phyloP scores from a whole-genome alignment of 2,797 vertebrate species.

The Oreochromis mossambicus region DNA sequence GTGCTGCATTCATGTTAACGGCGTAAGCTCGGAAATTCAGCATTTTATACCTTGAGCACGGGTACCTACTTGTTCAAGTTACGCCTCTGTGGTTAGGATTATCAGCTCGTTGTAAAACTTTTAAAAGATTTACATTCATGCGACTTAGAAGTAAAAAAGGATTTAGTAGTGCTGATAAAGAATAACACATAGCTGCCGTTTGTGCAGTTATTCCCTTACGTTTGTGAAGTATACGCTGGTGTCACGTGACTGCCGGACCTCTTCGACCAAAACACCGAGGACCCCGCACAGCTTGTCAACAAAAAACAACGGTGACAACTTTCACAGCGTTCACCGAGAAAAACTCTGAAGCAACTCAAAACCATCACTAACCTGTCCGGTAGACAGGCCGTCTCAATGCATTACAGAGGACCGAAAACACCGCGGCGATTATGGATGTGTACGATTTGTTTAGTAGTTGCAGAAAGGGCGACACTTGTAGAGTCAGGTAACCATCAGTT shows the following conservation, averaged over 20 bases:
- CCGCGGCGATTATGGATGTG: slow-evolving; percentile 84
- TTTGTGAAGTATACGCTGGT: neutral
- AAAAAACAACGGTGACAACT: slow-evolving; percentile 1
- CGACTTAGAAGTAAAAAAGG: too few species aligned
- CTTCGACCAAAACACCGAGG: slow-evolving; percentile 27
- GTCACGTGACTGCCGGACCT: slow-evolving; percentile 43
- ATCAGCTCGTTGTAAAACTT: neutral
- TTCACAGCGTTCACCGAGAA: neutral
- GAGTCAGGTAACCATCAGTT: slow-evolving; percentile 83
- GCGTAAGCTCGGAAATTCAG: neutral
- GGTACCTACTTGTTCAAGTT: neutral
- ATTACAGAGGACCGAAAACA: slow-evolving; percentile 68
- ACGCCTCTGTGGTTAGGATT: rapidly evolving
- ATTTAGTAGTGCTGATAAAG: neutral
- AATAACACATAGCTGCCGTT: neutral
- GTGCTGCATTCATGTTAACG: neutral
- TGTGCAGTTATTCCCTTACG: neutral
- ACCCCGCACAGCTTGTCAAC: slow-evolving; percentile 25
- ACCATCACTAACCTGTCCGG: slow-evolving; percentile 48
- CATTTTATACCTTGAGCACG: rapidly evolving
- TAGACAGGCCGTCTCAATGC: slow-evolving; percentile 79
- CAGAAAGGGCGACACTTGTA: slow-evolving; percentile 90
- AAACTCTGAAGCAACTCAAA: neutral
- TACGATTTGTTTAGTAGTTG: slow-evolving; percentile 92
- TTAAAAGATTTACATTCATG: neutral